phyloP scores from a whole-genome alignment of 1,140 invertebrate species.

The Drosophila albomicans region DNA sequence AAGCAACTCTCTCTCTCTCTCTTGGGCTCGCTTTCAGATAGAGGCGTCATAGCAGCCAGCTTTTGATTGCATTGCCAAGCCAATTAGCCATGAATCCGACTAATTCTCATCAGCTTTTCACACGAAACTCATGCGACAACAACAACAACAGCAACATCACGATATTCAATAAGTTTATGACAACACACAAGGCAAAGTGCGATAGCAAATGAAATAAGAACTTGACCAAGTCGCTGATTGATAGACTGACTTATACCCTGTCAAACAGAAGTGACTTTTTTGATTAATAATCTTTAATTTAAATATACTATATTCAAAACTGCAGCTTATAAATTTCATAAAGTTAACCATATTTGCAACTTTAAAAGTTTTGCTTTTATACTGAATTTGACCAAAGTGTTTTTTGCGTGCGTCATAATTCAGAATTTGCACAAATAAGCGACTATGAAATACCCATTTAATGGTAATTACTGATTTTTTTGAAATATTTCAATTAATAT shows the following conservation, averaged over 20 bases:
- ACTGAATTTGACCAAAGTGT: too few relatives aligned
- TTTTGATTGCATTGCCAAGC: conserved; percentile 29
- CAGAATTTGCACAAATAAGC: too few relatives aligned
- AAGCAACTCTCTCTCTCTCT: neutral
- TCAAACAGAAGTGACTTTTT: too few relatives aligned
- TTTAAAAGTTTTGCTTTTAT: too few relatives aligned
- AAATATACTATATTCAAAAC: too few relatives aligned
- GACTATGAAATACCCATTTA: too few relatives aligned
- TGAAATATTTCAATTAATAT: too few relatives aligned
- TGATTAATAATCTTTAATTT: too few relatives aligned
- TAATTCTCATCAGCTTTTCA: conserved; percentile 45
- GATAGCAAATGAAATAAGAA: neutral
- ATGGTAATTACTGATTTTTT: too few relatives aligned
- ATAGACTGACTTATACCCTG: conserved; percentile 3
- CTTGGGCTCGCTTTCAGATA: conserved; percentile 24
- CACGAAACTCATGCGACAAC: conserved; percentile 30
- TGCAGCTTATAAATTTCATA: too few relatives aligned
- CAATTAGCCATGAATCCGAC: conserved; percentile 56
- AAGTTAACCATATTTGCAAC: too few relatives aligned
- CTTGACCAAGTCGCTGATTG: neutral
- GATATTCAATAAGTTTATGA: conserved; percentile 79
- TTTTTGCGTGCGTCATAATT: too few relatives aligned
- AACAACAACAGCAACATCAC: conserved; percentile 35
- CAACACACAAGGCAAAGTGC: conserved; percentile 13
- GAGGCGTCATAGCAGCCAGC: conserved; percentile 43